Evolutionary conservation across 2,797 vertebrate species (phyloP).

Genomic region (Poecilia wingei): DNA sequence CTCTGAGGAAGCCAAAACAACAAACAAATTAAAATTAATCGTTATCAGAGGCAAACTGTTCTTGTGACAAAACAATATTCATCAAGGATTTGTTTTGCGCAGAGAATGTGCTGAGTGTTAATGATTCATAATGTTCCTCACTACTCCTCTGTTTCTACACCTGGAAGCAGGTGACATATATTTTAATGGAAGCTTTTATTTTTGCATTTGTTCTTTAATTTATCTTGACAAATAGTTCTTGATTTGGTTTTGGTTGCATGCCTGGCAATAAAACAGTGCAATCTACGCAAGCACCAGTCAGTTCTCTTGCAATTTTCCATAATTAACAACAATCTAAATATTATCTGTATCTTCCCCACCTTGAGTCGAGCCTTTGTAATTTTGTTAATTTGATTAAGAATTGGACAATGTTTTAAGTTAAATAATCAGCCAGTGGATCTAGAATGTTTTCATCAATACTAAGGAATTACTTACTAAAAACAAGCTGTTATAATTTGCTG

Average conservation of each 20-base stretch:
- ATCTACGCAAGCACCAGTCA: neutral
- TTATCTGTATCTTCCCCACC: neutral
- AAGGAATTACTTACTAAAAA: too few relatives aligned
- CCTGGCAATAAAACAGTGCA: too few relatives aligned
- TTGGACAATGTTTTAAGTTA: too few relatives aligned
- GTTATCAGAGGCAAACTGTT: conserved; percentile 10
- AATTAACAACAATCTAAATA: neutral
- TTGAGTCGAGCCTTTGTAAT: neutral
- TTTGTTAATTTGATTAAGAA: too few relatives aligned
- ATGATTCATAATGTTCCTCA: neutral
- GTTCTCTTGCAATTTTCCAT: neutral
- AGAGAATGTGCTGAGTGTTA: conserved; percentile 4
- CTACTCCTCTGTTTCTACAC: neutral
- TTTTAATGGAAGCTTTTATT: neutral
- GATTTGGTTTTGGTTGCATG: neutral
- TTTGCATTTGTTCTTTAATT: neutral
- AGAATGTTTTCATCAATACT: too few relatives aligned
- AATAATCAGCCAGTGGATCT: too few relatives aligned
- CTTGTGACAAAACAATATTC: conserved; percentile 13
- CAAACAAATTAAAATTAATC: conserved; percentile 29
- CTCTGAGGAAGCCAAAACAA: conserved; percentile 13
- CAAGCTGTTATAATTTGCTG: too few relatives aligned
- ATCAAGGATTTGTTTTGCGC: neutral
- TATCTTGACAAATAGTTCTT: neutral
- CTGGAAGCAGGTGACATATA: neutral